phyloP scores from a whole-genome alignment of 1,140 invertebrate species.

The Acromyrmex echinatior region DNA sequence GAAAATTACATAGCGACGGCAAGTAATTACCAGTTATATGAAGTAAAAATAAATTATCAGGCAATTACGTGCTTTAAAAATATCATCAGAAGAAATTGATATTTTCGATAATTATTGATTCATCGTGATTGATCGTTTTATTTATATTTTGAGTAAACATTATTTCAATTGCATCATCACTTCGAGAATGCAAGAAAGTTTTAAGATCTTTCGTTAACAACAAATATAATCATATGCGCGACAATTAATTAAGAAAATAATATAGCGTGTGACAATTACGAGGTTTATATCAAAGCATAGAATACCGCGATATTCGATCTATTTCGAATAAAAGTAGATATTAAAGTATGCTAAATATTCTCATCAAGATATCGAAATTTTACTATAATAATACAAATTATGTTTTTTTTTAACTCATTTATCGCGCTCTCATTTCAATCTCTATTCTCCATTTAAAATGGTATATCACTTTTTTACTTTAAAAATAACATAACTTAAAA shows the following conservation, averaged over 20 bases:
- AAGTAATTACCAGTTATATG: slow-evolving; percentile 20
- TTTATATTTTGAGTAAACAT: slow-evolving; percentile 19
- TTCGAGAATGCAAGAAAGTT: background rate
- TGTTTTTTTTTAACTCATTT: too few relatives aligned
- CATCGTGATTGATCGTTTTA: slow-evolving; percentile 10
- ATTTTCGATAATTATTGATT: slow-evolving; percentile 11
- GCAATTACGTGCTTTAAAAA: background rate
- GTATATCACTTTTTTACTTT: too few relatives aligned
- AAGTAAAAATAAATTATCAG: slow-evolving; percentile 37
- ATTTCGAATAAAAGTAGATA: background rate
- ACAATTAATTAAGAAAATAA: slow-evolving; percentile 49
- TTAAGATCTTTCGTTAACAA: background rate
- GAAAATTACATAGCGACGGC: slow-evolving; percentile 42
- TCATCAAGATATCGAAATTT: too few relatives aligned
- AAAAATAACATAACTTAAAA: too few relatives aligned
- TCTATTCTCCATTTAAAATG: too few relatives aligned
- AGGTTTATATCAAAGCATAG: background rate
- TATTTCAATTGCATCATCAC: background rate
- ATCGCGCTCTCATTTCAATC: too few relatives aligned
- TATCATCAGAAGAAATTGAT: slow-evolving; percentile 27
- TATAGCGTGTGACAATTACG: background rate
- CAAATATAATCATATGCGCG: slow-evolving; percentile 1
- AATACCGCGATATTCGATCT: background rate
- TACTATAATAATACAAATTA: too few relatives aligned
- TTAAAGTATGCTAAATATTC: too few relatives aligned